Evolutionary conservation across 2,113 vertebrate genomes (phyloP).

Genomic region (Nothoprocta pentlandii): DNA sequence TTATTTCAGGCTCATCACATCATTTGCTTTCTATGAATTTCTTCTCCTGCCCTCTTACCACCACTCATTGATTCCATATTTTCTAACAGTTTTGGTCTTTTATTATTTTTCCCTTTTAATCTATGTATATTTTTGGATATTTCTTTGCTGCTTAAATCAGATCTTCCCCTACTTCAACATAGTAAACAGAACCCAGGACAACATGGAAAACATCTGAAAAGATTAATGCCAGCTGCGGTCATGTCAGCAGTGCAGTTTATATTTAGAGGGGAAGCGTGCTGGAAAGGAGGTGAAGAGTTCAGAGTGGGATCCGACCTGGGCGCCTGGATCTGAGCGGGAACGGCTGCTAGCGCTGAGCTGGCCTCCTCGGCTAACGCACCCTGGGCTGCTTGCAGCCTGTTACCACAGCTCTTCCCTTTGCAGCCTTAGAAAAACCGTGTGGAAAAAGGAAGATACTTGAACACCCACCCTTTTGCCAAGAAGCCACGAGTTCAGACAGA

Average conservation of each 20-base stretch:
- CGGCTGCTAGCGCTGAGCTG: background rate
- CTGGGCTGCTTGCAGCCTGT: background rate
- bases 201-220: conserved; percentile 70
- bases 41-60: background rate
- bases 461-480: background rate
- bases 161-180: conserved; percentile 10
- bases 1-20: background rate
- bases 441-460: background rate
- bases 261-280: conserved; percentile 68
- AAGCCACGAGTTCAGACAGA: background rate
- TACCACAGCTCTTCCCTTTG: background rate
- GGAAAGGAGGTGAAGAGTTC: conserved; percentile 72
- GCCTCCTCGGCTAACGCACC: background rate
- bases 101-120: background rate
- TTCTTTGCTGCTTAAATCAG: conserved; percentile 21
- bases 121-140: background rate
- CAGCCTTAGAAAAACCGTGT: background rate
- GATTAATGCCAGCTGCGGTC: conserved; percentile 65
- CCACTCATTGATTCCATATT: background rate
- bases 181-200: conserved; percentile 66
- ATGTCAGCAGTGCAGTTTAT: conserved; percentile 64
- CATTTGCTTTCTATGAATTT: conserved; percentile 8
- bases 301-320: conserved; percentile 37
- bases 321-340: conserved; percentile 7
- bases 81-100: background rate